Conservation (phyloP, 2,888 invertebrate species). For the Beris chalybata region DNA sequence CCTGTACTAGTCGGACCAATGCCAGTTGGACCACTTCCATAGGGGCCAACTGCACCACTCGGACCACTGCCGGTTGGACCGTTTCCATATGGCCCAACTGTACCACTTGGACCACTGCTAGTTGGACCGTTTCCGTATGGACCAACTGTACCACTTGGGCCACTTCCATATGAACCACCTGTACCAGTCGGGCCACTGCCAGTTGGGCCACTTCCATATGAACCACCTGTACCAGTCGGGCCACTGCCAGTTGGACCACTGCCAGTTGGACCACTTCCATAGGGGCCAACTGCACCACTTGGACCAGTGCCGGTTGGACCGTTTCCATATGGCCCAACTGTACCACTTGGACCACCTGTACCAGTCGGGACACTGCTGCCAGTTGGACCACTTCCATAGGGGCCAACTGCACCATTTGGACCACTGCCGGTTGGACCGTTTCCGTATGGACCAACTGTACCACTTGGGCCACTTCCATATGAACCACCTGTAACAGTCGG, state of each 20-base stretch:
- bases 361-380: too few relatives aligned
- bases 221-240: neutral
- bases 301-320: too few relatives aligned
- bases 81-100: neutral
- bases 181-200: too few relatives aligned
- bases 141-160: neutral
- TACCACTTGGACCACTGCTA: conserved; percentile 25
- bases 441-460: neutral
- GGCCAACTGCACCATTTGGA: too few relatives aligned
- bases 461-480: too few relatives aligned
- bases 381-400: too few relatives aligned
- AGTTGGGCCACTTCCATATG: neutral
- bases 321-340: neutral
- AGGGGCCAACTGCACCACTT: neutral
- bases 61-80: neutral
- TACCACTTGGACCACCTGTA: too few relatives aligned
- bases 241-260: neutral
- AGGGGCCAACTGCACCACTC: too few relatives aligned
- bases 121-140: neutral
- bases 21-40: too few relatives aligned
- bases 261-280: too few relatives aligned
- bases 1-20: too few relatives aligned
- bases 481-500: too few relatives aligned
- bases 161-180: neutral
- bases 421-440: neutral